Base-by-base conservation (phyloP, 1,140 invertebrate species). In the Tribolium madens region DNA sequence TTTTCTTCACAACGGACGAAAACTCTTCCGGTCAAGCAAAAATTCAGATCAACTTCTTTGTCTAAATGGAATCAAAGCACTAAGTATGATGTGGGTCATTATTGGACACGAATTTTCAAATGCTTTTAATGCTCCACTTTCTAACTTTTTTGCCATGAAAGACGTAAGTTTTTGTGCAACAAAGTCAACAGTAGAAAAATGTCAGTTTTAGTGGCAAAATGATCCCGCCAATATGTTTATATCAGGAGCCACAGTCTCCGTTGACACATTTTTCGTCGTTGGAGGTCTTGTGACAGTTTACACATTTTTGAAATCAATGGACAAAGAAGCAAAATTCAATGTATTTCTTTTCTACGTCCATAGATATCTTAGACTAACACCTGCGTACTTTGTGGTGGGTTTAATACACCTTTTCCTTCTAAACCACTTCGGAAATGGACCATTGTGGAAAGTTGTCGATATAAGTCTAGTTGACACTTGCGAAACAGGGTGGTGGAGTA, bases 51-150 rank as follows among this genome's bases (percentile, higher is more conserved):
- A 80, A 1, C 71, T 89, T 2, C 83, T 85, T 17, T 89, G 87
- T 76, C 42, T 90, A 47, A 88, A 90, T 69, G 89, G 90, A 0
- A 81, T 91, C 31, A 86, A 89, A 47, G 86, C 88, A 13, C 81
- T 92, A 17, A 89, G 89, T 50, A 90, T 92, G 85, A 83, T 87
- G 21, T 92, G 91, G 91, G 89, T 92, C n/a, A 87, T 92, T 3
- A 79, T 91, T 1, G 90, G 90, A 0, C 91, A 92, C 46, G 80
- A 84, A 2, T 88, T 26, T 60, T 57, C 31, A 57, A 33, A 7
- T 15, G 12, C 7, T 2, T 13, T n/a, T 12, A 7, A 9, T 36
- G 50, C 26, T 2, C 10, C 50, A 36, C 2, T 42, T 7, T 26
- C 13, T 36, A 74, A 74, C 36, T 15, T 31, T 6, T 9, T 26